Evolutionary conservation across 2,113 vertebrate genomes (phyloP).

Genomic region (Platichthys stellatus): DNA sequence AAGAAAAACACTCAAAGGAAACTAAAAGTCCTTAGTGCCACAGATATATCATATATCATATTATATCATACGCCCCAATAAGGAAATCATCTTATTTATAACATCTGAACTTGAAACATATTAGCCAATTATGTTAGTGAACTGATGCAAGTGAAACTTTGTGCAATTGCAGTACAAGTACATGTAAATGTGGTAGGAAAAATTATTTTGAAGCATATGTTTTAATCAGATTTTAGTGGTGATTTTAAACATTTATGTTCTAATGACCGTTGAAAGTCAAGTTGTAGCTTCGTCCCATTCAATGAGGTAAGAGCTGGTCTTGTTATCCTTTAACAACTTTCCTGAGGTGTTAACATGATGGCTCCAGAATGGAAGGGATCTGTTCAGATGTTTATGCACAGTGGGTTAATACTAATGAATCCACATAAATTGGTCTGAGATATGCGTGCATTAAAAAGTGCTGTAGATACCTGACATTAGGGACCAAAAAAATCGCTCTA

Average conservation of each 20-base stretch:
- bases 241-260: background rate
- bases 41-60: background rate
- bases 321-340: background rate
- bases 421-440: background rate
- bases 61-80: background rate
- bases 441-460: constrained; percentile 3
- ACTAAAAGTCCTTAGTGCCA: background rate
- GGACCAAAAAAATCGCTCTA: constrained; percentile 26
- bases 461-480: background rate
- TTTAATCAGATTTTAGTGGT: background rate
- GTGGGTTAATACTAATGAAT: background rate
- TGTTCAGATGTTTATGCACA: constrained; percentile 1
- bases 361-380: background rate
- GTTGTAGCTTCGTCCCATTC: background rate
- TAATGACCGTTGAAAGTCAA: background rate
- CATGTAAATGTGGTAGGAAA: background rate
- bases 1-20: background rate
- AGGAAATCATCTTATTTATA: background rate
- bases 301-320: no score
- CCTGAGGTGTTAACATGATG: background rate
- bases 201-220: background rate
- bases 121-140: background rate
- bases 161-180: background rate
- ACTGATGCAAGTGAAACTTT: background rate
- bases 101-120: background rate